A percentile compares a stretch with the other conserved stretches of the same genome.
Conservation (phyloP, 2,888 invertebrate species). For the Apotomis turbidana region DNA sequence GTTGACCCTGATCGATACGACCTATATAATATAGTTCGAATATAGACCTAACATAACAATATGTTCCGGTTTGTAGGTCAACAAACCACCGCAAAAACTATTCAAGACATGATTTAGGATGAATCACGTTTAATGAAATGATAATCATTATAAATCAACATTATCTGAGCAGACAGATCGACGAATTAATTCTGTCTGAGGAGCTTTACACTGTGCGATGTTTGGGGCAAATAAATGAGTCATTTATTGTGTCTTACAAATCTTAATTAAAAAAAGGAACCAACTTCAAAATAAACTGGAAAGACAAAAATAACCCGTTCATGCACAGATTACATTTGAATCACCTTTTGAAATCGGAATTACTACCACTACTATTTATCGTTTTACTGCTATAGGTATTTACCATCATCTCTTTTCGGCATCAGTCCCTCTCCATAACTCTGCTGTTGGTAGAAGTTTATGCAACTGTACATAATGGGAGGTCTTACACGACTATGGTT, state of each 20-base stretch:
- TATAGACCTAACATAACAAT: constrained; percentile 1
- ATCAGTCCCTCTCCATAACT: no score
- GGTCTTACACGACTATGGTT: no score
- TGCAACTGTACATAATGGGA: no score
- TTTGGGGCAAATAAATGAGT: constrained; percentile 38
- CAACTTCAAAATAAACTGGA: no score
- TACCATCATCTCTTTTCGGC: no score
- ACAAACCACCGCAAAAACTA: constrained; percentile 54
- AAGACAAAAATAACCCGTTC: no score
- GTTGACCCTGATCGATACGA: no score
- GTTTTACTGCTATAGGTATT: no score
- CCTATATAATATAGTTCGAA: background rate
- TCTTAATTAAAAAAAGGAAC: background rate
- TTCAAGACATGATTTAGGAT: constrained; percentile 63
- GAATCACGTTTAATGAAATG: constrained; percentile 72
- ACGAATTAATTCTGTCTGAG: constrained; percentile 62
- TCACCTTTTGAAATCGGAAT: no score
- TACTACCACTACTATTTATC: no score
- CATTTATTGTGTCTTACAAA: background rate
- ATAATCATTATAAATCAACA: constrained; percentile 77
- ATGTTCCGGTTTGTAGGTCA: constrained; percentile 51
- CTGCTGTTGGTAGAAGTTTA: no score
- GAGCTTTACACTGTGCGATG: constrained; percentile 50
- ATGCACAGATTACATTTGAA: no score
- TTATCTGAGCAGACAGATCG: constrained; percentile 71